Conservation (phyloP, 2,888 invertebrate genomes). For the Hedya salicella region DNA sequence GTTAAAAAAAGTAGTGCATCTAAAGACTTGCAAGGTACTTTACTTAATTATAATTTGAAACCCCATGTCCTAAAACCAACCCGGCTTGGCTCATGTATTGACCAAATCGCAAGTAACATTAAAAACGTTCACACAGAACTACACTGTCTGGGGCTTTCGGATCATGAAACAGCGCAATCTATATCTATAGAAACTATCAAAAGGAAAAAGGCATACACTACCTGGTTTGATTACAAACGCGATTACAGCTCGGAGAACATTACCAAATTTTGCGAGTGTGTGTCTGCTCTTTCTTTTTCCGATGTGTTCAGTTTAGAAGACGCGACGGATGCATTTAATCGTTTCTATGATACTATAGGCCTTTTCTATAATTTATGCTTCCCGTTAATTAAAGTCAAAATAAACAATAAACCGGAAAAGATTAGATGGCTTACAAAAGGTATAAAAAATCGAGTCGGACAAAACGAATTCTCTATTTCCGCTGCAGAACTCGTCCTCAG, state of each 20-base stretch:
- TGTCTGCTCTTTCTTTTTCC: constrained; percentile 1
- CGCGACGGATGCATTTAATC: neutral
- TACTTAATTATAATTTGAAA: neutral
- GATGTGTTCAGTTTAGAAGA: neutral
- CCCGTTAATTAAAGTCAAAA: no score
- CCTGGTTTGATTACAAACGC: constrained; percentile 8
- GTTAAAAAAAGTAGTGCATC: neutral
- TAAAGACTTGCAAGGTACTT: neutral
- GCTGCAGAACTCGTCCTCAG: neutral
- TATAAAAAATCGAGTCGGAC: neutral
- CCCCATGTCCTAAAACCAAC: neutral
- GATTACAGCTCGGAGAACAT: neutral
- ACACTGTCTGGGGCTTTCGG: no score
- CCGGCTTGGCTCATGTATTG: neutral
- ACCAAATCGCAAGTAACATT: neutral
- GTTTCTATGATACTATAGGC: neutral
- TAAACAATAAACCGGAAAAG: neutral
- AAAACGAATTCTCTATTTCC: neutral
- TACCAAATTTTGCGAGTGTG: neutral
- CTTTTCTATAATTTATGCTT: constrained; percentile 4
- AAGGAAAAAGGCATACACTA: neutral
- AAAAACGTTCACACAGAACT: no score
- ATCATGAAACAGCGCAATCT: no score
- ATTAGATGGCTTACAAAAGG: neutral
- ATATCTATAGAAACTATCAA: neutral